Conservation (phyloP, 2,888 invertebrate species). For the Trachelus tabidus region DNA sequence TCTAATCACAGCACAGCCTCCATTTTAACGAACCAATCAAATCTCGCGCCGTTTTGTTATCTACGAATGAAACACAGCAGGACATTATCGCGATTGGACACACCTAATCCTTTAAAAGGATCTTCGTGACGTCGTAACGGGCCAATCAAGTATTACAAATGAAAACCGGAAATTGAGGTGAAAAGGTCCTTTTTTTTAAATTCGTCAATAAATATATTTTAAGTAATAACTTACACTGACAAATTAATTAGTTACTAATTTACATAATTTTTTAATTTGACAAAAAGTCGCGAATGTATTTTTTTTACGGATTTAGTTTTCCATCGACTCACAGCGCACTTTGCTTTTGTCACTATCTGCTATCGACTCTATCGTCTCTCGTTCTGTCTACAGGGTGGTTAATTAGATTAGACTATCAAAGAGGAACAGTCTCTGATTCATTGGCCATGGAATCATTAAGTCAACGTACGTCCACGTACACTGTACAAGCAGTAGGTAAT, state of each 20-base stretch:
- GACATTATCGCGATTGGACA: no score
- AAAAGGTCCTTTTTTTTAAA: no score
- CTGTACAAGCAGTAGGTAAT: neutral
- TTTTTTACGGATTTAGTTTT: neutral
- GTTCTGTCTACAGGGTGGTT: neutral
- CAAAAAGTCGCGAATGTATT: no score
- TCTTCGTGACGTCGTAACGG: no score
- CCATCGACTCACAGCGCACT: neutral
- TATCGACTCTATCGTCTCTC: neutral
- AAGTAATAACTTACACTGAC: rapidly evolving
- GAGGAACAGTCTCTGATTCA: neutral
- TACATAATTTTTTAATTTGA: neutral
- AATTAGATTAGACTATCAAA: neutral
- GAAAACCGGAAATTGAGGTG: no score
- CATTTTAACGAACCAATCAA: neutral
- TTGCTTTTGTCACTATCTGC: neutral
- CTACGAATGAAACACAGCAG: neutral
- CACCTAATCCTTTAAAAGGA: no score
- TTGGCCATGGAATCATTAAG: neutral
- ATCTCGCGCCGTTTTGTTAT: neutral
- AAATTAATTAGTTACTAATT: neutral
- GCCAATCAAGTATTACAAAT: no score
- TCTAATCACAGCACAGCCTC: neutral
- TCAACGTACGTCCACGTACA: neutral
- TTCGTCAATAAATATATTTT: no score